Evolutionary conservation across 2,888 invertebrate species (phyloP).

Genomic region (Himalopsyche japonica): DNA sequence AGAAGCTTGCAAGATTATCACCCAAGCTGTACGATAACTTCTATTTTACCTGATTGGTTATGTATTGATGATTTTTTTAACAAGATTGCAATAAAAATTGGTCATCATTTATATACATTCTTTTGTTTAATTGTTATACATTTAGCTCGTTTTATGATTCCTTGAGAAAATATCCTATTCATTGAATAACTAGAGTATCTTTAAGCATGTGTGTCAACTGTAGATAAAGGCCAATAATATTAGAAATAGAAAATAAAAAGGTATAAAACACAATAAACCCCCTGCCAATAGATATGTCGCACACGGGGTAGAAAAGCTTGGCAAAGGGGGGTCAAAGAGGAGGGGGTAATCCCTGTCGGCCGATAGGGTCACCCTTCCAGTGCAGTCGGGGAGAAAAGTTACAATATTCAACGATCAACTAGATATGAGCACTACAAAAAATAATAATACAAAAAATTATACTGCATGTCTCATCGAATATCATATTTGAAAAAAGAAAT

Average conservation of each 20-base stretch:
- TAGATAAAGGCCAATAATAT: conserved; percentile 40
- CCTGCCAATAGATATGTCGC: conserved; percentile 36
- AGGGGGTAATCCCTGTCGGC: conserved; percentile 26
- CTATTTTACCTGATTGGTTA: too few relatives aligned
- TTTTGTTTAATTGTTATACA: too few relatives aligned
- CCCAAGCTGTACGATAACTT: too few relatives aligned
- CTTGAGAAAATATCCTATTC: too few relatives aligned
- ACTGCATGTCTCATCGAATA: too few relatives aligned
- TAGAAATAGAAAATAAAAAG: conserved; percentile 41
- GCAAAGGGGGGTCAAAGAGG: conserved; percentile 12
- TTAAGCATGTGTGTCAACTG: neutral
- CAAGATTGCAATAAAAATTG: too few relatives aligned
- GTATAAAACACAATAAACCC: conserved; percentile 41
- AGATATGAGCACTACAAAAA: neutral
- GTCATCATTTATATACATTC: too few relatives aligned
- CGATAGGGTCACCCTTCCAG: conserved; percentile 7
- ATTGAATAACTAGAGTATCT: conserved; percentile 9
- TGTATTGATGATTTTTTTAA: too few relatives aligned
- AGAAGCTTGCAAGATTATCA: too few relatives aligned
- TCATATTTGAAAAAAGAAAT: too few relatives aligned
- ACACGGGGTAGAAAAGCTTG: conserved; percentile 7
- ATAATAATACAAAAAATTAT: too few relatives aligned
- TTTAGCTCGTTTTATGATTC: too few relatives aligned
- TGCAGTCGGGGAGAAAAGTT: neutral
- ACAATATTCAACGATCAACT: neutral